Conservation (phyloP, 2,888 invertebrate genomes). For the Oscheius onirici region DNA sequence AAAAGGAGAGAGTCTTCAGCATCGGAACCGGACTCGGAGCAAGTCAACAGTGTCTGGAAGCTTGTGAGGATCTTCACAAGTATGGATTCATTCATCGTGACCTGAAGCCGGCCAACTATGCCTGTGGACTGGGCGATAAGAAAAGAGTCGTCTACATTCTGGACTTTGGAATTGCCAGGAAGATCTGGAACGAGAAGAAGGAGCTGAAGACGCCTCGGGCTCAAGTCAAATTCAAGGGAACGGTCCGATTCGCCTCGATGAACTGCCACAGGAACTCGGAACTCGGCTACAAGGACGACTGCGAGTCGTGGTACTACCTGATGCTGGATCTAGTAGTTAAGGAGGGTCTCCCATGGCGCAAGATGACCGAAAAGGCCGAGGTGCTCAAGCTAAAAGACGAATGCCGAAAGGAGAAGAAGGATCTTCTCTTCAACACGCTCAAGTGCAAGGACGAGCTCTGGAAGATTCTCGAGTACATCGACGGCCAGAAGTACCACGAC, state of each 20-base stretch:
- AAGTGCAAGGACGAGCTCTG: conserved; percentile 47
- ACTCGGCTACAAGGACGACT: conserved; percentile 63
- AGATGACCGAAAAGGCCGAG: conserved; percentile 48
- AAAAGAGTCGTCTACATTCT: conserved; percentile 56
- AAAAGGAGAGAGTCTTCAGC: conserved; percentile 5
- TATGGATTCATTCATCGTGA: conserved; percentile 66
- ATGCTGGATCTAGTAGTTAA: conserved; percentile 58
- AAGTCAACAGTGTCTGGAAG: conserved; percentile 63
- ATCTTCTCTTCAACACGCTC: conserved; percentile 35
- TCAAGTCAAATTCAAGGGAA: conserved; percentile 59
- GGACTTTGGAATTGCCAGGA: conserved; percentile 66
- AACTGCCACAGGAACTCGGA: conserved; percentile 58
- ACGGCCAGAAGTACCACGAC: conserved; percentile 30
- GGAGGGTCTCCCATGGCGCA: conserved; percentile 60
- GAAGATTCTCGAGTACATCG: conserved; percentile 60
- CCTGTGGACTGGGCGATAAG: conserved; percentile 46
- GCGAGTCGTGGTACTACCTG: conserved; percentile 67
- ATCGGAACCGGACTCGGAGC: conserved; percentile 47
- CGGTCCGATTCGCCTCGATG: conserved; percentile 64
- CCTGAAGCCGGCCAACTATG: conserved; percentile 63
- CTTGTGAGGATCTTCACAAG: conserved; percentile 63
- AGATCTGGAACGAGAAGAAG: conserved; percentile 49
- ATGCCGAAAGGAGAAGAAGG: conserved; percentile 43
- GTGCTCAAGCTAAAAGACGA: conserved; percentile 56
- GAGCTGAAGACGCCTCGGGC: conserved; percentile 55